phyloP scores from a whole-genome alignment of 2,113 vertebrate species.

The Tupaia tana region DNA sequence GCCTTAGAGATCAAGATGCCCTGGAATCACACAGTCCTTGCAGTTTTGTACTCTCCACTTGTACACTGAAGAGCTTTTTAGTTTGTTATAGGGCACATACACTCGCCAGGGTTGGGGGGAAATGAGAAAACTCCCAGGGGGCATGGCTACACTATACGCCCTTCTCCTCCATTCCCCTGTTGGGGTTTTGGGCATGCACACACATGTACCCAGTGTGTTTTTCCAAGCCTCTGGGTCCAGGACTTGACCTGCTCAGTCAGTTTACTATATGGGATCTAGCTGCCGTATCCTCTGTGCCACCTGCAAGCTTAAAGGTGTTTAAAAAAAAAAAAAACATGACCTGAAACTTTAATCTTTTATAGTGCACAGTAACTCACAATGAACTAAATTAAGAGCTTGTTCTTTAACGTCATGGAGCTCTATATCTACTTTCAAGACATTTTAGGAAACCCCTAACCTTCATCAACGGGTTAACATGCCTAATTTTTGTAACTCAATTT shows the following conservation, averaged over 20 bases:
- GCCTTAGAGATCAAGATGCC: not conserved
- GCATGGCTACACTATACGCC: no score
- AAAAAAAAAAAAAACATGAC: conserved; percentile 61
- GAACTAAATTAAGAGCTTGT: conserved; percentile 80
- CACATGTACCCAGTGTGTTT: no score
- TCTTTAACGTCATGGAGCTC: conserved; percentile 24
- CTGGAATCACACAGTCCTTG: not conserved
- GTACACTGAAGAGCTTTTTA: not conserved
- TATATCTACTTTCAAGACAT: not conserved
- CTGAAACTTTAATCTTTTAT: conserved; percentile 79
- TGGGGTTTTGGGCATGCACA: no score
- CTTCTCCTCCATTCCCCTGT: no score
- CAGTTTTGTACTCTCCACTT: conserved; percentile 57
- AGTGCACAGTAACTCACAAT: conserved; percentile 78
- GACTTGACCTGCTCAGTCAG: no score
- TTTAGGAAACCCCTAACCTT: not conserved
- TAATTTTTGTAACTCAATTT: not conserved
- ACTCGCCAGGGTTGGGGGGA: no score
- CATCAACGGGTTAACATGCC: not conserved
- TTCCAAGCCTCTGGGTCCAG: no score
- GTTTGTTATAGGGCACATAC: no score
- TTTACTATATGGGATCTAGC: no score
- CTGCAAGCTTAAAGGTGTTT: conserved; percentile 38
- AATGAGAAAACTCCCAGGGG: no score
- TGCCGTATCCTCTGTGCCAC: no score